A percentile compares a stretch with the other conserved stretches of the same genome.
phyloP scores from a whole-genome alignment of 2,888 invertebrate species.

The Brachypalpus laphriformis region DNA sequence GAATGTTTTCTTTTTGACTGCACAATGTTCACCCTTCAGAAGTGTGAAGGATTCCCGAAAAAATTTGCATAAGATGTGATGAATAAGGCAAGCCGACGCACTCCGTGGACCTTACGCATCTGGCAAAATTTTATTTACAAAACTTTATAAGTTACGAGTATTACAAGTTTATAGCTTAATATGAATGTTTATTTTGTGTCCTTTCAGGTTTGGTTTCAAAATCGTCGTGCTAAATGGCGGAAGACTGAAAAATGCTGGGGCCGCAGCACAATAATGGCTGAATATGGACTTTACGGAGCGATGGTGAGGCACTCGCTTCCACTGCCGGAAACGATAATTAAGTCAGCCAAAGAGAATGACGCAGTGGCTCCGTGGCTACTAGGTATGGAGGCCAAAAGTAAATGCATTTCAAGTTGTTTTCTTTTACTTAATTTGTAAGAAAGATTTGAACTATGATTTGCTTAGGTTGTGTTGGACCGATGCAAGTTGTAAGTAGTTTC shows the following conservation, averaged over 20 bases:
- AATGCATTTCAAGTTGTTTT: slow-evolving; percentile 79
- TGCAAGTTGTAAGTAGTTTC: slow-evolving; percentile 31
- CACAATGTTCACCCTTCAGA: slow-evolving; percentile 56
- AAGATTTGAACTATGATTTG: slow-evolving; percentile 31
- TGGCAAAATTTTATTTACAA: slow-evolving; percentile 23
- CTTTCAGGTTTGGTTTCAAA: slow-evolving; percentile 96
- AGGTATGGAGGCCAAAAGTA: slow-evolving; percentile 88
- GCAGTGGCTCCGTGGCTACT: slow-evolving; percentile 99
- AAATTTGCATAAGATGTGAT: slow-evolving; percentile 48
- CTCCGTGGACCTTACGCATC: slow-evolving; percentile 9
- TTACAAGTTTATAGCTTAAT: not conserved
- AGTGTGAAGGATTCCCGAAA: not conserved
- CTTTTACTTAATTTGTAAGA: slow-evolving; percentile 48
- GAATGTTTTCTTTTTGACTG: slow-evolving; percentile 49
- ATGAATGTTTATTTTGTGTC: not conserved
- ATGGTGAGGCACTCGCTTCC: slow-evolving; percentile 99
- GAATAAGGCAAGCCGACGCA: too few relatives aligned
- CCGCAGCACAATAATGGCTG: slow-evolving; percentile 99
- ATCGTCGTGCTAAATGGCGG: slow-evolving; percentile 99
- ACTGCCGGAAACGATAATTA: slow-evolving; percentile 98
- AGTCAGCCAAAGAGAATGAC: slow-evolving; percentile 98
- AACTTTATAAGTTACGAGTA: not conserved
- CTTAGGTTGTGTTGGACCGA: slow-evolving; percentile 34
- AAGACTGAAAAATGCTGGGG: slow-evolving; percentile 99
- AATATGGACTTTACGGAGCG: slow-evolving; percentile 99